Conservation (phyloP, 2,113 vertebrate genomes). For the Pterophyllum scalare region DNA sequence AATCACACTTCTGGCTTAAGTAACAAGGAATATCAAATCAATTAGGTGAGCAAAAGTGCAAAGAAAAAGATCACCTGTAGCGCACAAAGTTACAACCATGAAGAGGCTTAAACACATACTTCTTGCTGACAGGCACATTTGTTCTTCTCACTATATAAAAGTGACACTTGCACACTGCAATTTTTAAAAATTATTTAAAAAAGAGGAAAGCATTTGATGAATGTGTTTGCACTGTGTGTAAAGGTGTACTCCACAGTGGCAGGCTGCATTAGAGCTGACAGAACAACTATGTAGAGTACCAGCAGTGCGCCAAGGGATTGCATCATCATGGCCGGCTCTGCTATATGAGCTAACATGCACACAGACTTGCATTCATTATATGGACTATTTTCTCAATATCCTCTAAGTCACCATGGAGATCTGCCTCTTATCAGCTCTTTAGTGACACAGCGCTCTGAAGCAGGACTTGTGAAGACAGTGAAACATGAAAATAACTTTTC, state of each 20-base stretch:
- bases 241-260: slow-evolving; percentile 14
- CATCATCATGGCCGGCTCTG: slow-evolving; percentile 35
- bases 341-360: slow-evolving; percentile 9
- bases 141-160: not conserved
- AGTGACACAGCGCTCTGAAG: slow-evolving; percentile 21
- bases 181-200: not conserved
- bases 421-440: not conserved
- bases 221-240: slow-evolving; percentile 8
- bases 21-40: not conserved
- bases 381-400: slow-evolving; percentile 24
- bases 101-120: not conserved
- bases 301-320: slow-evolving; percentile 53
- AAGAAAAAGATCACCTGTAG: not conserved
- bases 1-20: slow-evolving; percentile 5
- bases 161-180: not conserved
- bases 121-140: not conserved
- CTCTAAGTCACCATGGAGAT: slow-evolving; percentile 27
- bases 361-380: slow-evolving; percentile 38
- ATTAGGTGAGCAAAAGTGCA: not conserved
- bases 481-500: not conserved
- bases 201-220: slow-evolving; percentile 2
- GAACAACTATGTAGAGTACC: slow-evolving; percentile 23
- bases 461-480: not conserved
- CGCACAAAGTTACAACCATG: not conserved
- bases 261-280: slow-evolving; percentile 56